Percentiles rank a stretch among this genome's conserved stretches.
Conservation (phyloP, 1,140 invertebrate genomes). For the Drusus annulatus region DNA sequence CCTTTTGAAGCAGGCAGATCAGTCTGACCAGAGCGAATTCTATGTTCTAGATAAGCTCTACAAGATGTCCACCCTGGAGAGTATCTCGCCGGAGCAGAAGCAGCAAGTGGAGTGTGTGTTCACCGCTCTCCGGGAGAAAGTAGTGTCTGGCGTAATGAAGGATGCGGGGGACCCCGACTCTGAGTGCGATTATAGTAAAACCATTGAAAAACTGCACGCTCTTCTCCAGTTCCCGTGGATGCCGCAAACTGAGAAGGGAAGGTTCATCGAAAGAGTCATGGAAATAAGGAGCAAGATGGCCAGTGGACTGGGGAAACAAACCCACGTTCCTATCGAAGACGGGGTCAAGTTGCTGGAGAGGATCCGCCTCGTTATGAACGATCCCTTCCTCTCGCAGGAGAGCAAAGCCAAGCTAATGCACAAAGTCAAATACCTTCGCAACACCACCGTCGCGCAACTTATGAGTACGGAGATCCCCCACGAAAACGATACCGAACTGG, state of each 20-base stretch:
- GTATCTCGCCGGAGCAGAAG: constrained; percentile 19
- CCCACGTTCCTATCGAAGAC: constrained; percentile 29
- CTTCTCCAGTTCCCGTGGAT: constrained; percentile 34
- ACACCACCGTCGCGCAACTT: not conserved
- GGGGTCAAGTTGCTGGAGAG: constrained; percentile 29
- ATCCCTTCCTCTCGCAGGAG: constrained; percentile 38
- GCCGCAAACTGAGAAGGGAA: constrained; percentile 26
- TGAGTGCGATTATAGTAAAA: constrained; percentile 14
- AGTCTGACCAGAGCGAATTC: constrained; percentile 34
- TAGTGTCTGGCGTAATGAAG: constrained; percentile 20
- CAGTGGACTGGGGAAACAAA: constrained; percentile 32
- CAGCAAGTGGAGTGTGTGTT: constrained; percentile 42
- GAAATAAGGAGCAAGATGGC: constrained; percentile 35
- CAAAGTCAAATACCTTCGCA: constrained; percentile 33
- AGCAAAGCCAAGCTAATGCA: constrained; percentile 35
- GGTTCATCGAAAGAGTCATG: constrained; percentile 22
- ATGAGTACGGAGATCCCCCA: not conserved
- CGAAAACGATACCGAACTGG: constrained; percentile 10
- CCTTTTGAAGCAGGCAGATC: constrained; percentile 17
- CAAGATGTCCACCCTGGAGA: constrained; percentile 14
- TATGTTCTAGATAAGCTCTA: constrained; percentile 47
- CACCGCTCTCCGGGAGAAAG: constrained; percentile 42
- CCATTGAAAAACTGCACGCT: constrained; percentile 32
- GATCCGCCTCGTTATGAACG: constrained; percentile 32
- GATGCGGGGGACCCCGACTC: not conserved